phyloP scores from a whole-genome alignment of 2,888 invertebrate species.

The Drosophila stalkeri region DNA sequence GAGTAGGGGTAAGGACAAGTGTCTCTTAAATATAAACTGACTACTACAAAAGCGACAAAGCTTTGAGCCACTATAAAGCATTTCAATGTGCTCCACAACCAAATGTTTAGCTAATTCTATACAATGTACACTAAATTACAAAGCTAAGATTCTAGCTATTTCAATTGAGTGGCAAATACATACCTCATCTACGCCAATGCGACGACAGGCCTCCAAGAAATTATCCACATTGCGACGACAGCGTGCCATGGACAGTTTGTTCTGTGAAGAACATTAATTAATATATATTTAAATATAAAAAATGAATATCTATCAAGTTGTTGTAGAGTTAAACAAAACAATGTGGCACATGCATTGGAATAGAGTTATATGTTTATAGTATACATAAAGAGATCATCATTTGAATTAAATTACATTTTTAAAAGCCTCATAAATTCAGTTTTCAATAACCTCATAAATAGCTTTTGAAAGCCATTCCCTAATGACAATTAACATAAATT shows the following conservation, averaged over 20 bases:
- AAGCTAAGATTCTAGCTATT: slow-evolving; percentile 11
- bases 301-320: neutral
- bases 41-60: slow-evolving; percentile 44
- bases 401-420: too few relatives aligned
- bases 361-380: too few relatives aligned
- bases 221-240: slow-evolving; percentile 98
- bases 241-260: slow-evolving; percentile 97
- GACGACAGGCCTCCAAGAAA: slow-evolving; percentile 96
- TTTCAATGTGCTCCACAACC: slow-evolving; percentile 40
- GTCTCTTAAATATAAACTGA: slow-evolving; percentile 52
- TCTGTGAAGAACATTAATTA: slow-evolving; percentile 87
- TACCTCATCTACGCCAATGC: slow-evolving; percentile 97
- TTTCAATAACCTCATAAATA: too few relatives aligned
- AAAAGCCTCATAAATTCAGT: too few relatives aligned
- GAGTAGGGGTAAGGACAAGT: slow-evolving; percentile 13
- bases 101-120: slow-evolving; percentile 12
- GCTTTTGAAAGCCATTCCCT: too few relatives aligned
- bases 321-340: neutral
- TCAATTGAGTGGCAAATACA: slow-evolving; percentile 82
- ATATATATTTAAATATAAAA: neutral
- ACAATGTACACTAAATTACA: slow-evolving; percentile 27
- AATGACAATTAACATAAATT: too few relatives aligned
- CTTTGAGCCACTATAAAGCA: slow-evolving; percentile 38
- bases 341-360: too few relatives aligned
- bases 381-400: too few relatives aligned